These are phyloP conservation scores for Pluvialis apricaria DNA, from an alignment of 2,113 vertebrate species.

Conservation along the genomic window DNA sequence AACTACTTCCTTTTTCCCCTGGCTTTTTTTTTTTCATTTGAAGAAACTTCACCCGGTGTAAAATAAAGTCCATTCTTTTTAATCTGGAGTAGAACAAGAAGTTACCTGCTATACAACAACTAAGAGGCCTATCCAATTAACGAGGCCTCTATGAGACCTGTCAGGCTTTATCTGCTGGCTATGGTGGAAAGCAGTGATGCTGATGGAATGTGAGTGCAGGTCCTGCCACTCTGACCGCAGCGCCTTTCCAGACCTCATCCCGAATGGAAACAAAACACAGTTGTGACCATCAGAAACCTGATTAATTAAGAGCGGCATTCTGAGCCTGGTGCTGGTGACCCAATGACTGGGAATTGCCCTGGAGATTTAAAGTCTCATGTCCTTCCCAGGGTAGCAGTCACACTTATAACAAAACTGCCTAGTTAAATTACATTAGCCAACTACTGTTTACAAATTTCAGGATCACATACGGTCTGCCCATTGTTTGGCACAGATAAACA, in stretches of 20 bases:
- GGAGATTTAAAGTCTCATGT: constrained; percentile 56
- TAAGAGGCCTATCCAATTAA: neutral
- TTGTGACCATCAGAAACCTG: constrained; percentile 9
- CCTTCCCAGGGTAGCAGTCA: constrained; percentile 5
- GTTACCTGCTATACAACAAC: neutral
- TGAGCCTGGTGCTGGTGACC: constrained; percentile 26
- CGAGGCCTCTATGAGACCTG: neutral
- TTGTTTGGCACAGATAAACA: constrained; percentile 6
- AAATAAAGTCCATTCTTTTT: neutral
- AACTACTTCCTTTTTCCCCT: neutral
- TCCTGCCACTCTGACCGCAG: neutral
- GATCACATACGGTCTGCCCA: neutral
- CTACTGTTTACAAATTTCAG: constrained; percentile 14
- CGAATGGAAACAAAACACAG: constrained; percentile 36
- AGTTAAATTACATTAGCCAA: constrained; percentile 14
- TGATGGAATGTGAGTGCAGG: constrained; percentile 45
- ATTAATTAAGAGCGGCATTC: constrained; percentile 56
- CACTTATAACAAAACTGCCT: constrained; percentile 3
- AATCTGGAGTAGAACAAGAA: neutral
- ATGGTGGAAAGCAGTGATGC: neutral
- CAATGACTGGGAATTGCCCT: constrained; percentile 21
- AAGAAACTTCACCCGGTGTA: neutral
- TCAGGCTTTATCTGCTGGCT: neutral
- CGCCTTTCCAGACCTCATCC: neutral
- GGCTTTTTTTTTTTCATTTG: neutral